Percentiles rank a stretch among this genome's conserved stretches.
Evolutionary conservation across 2,888 invertebrate genomes (phyloP).

Genomic region (Limnephilus rhombicus): DNA sequence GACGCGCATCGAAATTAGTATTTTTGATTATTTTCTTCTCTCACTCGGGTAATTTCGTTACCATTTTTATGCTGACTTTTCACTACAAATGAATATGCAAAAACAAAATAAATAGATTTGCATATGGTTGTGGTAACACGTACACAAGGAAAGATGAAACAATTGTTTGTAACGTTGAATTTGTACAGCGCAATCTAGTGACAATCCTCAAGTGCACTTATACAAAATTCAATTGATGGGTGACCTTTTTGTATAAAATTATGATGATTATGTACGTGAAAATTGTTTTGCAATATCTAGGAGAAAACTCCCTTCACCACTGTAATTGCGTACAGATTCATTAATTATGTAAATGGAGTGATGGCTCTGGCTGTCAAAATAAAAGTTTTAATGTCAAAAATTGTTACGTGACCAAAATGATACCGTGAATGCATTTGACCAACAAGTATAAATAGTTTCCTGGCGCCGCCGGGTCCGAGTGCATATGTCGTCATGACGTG

Average conservation of each 20-base stretch:
- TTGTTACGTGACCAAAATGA: neutral
- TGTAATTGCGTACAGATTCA: neutral
- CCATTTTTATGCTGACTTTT: no score
- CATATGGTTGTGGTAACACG: no score
- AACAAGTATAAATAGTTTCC: neutral
- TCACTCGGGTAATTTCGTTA: no score
- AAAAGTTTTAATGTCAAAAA: neutral
- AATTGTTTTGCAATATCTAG: neutral
- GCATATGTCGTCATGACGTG: slow-evolving; percentile 5
- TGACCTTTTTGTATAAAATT: neutral
- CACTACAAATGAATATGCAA: no score
- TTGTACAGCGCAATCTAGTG: no score
- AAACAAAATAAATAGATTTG: no score
- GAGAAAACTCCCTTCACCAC: neutral
- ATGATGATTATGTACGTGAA: neutral
- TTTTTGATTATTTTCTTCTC: no score
- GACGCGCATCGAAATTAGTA: no score
- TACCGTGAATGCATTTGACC: neutral
- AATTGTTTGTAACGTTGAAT: no score
- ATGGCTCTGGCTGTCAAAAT: slow-evolving; percentile 1
- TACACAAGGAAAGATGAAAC: no score
- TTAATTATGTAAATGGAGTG: neutral
- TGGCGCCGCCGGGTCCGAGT: neutral
- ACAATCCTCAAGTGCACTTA: no score
- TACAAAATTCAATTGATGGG: no score